Percentiles rank a stretch among this genome's conserved stretches.
Conservation (phyloP, 1,140 invertebrate species). For the Conus ventricosus region DNA sequence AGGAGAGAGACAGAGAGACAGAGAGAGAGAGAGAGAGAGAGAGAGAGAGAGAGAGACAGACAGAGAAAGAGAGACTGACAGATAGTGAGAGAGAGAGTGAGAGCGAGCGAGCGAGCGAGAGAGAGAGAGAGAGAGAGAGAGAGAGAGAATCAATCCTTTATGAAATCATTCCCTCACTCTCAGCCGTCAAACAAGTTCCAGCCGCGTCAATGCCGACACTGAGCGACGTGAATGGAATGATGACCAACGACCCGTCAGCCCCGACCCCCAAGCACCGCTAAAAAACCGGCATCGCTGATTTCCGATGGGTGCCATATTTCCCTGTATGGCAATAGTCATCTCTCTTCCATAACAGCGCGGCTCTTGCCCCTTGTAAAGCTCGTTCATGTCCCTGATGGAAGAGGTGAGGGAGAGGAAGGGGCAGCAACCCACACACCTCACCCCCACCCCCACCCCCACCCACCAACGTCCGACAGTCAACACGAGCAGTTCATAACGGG, state of each 20-base stretch:
- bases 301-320: conserved; percentile 14
- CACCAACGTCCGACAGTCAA: no score
- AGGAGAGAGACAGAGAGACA: no score
- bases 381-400: neutral
- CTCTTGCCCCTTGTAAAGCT: neutral
- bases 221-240: conserved; percentile 7
- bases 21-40: no score
- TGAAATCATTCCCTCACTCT: conserved; percentile 2
- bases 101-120: neutral
- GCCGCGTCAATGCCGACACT: neutral
- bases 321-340: conserved; percentile 14
- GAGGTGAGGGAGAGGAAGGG: neutral
- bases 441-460: no score
- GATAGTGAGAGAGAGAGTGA: neutral
- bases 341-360: neutral
- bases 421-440: no score
- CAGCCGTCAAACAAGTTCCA: neutral
- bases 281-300: conserved; percentile 7
- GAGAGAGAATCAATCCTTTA: neutral
- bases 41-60: neutral
- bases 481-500: no score
- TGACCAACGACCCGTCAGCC: neutral
- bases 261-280: neutral
- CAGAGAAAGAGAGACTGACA: neutral
- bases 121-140: neutral